Conservation (phyloP, 1,140 invertebrate species). For the Caenorhabditis brenneri region DNA sequence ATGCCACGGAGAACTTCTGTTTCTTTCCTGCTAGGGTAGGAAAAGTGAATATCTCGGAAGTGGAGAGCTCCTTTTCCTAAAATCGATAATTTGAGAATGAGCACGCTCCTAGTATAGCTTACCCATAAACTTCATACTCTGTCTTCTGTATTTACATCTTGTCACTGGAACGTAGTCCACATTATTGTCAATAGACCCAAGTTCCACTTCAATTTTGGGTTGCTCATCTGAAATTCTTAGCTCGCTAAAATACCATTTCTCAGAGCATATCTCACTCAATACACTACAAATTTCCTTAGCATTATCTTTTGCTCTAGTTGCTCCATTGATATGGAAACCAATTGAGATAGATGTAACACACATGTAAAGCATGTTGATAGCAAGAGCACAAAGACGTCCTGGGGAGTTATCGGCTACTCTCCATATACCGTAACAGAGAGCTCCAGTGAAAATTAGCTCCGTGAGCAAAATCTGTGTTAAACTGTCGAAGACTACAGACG, state of each 20-base stretch:
- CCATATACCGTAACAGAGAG: constrained; percentile 66
- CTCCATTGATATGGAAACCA: constrained; percentile 69
- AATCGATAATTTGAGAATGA: background rate
- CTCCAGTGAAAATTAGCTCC: constrained; percentile 67
- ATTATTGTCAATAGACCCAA: constrained; percentile 34
- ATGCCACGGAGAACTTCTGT: constrained; percentile 71
- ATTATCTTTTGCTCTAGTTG: constrained; percentile 61
- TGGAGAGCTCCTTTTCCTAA: constrained; percentile 67
- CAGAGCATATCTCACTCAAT: background rate
- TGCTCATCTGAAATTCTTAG: constrained; percentile 36
- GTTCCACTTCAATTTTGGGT: constrained; percentile 47
- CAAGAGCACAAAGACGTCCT: constrained; percentile 63
- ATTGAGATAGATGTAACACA: constrained; percentile 69
- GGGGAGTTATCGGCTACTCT: constrained; percentile 63
- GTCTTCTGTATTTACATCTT: constrained; percentile 43
- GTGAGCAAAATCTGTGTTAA: constrained; percentile 66
- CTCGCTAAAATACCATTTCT: no score
- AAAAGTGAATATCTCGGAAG: constrained; percentile 73
- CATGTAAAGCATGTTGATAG: constrained; percentile 70
- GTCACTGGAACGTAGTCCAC: background rate
- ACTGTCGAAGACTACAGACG: constrained; percentile 68
- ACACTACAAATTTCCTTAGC: constrained; percentile 60
- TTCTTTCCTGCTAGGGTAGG: constrained; percentile 73
- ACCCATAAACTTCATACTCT: constrained; percentile 52
- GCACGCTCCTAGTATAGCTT: background rate